A percentile compares a stretch with the other conserved stretches of the same genome.
These are phyloP conservation scores for Drosophila simulans DNA, from an alignment of 1,140 invertebrate species.

Conservation along the genomic window DNA sequence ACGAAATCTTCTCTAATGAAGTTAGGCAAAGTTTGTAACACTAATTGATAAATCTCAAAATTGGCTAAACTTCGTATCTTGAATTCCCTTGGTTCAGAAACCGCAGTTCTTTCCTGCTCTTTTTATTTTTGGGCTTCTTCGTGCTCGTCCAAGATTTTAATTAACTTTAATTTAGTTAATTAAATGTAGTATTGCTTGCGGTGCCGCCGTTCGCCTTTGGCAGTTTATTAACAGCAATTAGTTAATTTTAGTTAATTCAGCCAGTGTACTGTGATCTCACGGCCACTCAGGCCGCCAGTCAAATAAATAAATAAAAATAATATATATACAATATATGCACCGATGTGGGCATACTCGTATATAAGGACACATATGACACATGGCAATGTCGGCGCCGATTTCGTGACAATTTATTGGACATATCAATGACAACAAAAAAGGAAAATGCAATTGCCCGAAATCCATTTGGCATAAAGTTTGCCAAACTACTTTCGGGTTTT, in stretches of 20 bases:
- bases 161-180: slow-evolving; percentile 65
- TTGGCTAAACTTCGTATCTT: background rate
- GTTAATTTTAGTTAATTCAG: slow-evolving; percentile 66
- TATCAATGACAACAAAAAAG: slow-evolving; percentile 74
- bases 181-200: slow-evolving; percentile 33
- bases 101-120: background rate
- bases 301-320: slow-evolving; percentile 27
- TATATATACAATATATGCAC: slow-evolving; percentile 2
- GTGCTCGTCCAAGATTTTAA: slow-evolving; percentile 52
- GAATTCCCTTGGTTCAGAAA: background rate
- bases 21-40: background rate
- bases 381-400: slow-evolving; percentile 37
- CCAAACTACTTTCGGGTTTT: slow-evolving; percentile 36
- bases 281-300: slow-evolving; percentile 16
- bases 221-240: slow-evolving; percentile 67
- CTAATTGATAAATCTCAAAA: slow-evolving; percentile 32
- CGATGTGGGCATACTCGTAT: slow-evolving; percentile 22
- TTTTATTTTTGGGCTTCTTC: slow-evolving; percentile 1
- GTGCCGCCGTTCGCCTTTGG: slow-evolving; percentile 43
- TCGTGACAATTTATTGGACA: slow-evolving; percentile 79
- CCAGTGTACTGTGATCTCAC: slow-evolving; percentile 42
- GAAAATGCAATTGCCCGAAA: slow-evolving; percentile 68
- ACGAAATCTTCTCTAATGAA: slow-evolving; percentile 26
- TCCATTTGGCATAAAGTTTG: slow-evolving; percentile 51
- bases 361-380: slow-evolving; percentile 51